Conservation (phyloP, 2,113 vertebrate genomes). For the Nothocercus julius region DNA sequence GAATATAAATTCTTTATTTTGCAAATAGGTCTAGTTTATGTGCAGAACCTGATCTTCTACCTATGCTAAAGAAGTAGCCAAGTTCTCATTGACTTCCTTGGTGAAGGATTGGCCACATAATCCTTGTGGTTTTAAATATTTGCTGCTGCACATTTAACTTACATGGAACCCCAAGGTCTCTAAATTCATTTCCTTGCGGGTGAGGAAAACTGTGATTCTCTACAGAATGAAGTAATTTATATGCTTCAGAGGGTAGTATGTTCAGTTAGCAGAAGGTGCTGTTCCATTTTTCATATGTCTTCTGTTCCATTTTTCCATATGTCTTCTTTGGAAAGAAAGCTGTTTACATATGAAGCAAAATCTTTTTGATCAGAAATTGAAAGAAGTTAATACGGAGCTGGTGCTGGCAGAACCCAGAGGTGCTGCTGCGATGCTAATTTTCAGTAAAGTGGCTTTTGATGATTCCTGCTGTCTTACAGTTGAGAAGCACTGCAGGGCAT, state of each 20-base stretch:
- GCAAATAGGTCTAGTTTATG: not conserved
- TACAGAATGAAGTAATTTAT: not conserved
- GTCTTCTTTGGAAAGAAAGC: not conserved
- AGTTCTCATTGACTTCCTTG: not conserved
- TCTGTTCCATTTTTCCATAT: not conserved
- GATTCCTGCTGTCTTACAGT: not conserved
- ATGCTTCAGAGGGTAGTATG: not conserved
- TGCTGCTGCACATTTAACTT: not conserved
- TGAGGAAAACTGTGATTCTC: not conserved
- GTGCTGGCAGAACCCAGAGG: not conserved
- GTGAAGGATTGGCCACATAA: not conserved
- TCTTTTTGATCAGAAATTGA: not conserved
- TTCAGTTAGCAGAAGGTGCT: not conserved
- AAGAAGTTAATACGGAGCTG: not conserved
- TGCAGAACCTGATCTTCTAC: not conserved
- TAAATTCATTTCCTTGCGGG: not conserved
- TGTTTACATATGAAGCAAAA: not conserved
- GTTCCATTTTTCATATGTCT: not conserved
- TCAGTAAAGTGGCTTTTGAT: not conserved
- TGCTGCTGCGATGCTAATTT: not conserved
- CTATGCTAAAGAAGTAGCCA: not conserved
- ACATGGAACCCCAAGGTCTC: not conserved
- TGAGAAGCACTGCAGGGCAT: not conserved
- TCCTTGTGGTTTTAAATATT: not conserved
- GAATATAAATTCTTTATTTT: not conserved